Evolutionary conservation across 2,797 vertebrate genomes (phyloP), one percentile per base, ranked within the genome.

Genomic region (Poeciliopsis gracilis): DNA sequence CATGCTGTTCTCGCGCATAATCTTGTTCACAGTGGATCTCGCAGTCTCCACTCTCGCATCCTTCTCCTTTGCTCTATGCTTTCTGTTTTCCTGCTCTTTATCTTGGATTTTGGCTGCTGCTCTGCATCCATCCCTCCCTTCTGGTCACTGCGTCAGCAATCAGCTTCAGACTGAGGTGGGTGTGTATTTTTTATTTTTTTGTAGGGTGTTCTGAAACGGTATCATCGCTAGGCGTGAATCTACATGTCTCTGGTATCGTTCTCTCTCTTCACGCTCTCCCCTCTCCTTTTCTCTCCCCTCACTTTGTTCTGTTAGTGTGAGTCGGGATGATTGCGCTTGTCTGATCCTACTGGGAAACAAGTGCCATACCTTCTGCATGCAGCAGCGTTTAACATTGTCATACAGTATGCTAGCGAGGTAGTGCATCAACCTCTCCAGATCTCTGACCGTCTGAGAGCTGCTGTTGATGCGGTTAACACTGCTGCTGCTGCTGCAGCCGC

Each of bases 151-250:
- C 92, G 84, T 90, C 93, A 93, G 94, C 89, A 91, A 83, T 91
- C 92, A 4, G 91, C 91, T 87, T 89, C 90, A 93, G 91, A 94
- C 92, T 87, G 92, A 95, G 94, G 95, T 96, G 92, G 94, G 95
- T 96, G 87, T 90, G 87, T 84, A 75, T 76, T 69, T 55, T 53
- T 69, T 51, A 16, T 49, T 67, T 38, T 38, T 41, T 5, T 63
- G 57, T 59, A 15, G 28, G 57, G 57, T 28, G 28, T 49, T 53
- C 51, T 63, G 12, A 46, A 81, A 90, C 77, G 83, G 83, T 87
- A 80, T 90, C 78, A 77, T 89, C 7, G 77, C 86, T 88, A 77
- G 81, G 59, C 90, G 85, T 90, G 75, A 86, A 77, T 84, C 83
- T 90, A 59, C 79, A 82, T 85, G 82, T 88, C 85, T 88, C 85